Base-by-base conservation (phyloP, 2,888 invertebrate species). In the Crematogaster levior region DNA sequence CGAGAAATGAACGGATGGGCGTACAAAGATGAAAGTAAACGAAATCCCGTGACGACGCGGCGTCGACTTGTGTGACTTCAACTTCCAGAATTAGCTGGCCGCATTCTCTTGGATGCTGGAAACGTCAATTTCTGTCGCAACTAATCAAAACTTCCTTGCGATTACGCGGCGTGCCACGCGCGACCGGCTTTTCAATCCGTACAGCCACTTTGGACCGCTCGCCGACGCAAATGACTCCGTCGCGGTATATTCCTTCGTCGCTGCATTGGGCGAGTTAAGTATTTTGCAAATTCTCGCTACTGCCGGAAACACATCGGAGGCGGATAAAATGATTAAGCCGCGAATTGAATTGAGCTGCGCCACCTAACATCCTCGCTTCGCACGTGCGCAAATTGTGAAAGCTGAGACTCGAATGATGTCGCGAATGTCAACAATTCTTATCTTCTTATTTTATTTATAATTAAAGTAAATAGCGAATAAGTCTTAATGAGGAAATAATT, bases 71-170 rank as follows among this genome's bases (percentile, higher is more conserved):
- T 37, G 82, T 61, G 81, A 79, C 85, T 80, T 81, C 86, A 87
- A 91, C 88, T 91, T 88, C 84, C 75, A 84, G 88, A 91, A 90
- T 91, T 91, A 91, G 81, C 85, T 85, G 89, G 61, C 85, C 84
- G 82, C 86, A 83, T n/a, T n/a, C 83, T 85, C 58, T 73, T 53
- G 72, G 65, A 75, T 24, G 24, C 80, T 58, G 70, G 84, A 81
- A 90, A 85, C 91, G 89, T 91, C 90, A 92, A 91, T 90, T 92
- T 89, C 89, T 84, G 87, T 77, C 83, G 88, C 88, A 91, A 91
- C 92, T 91, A 92, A 92, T 92, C 90, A 92, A 91, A 92, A 92
- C 92, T 91, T 91, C 89, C 85, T 61, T 82, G 81, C 87, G 89
- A 86, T 90, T 91, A 82, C 83, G 61, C 43, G 30, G 48, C 27